These are phyloP conservation scores for Sitta carolinensis DNA, from an alignment of 2,797 vertebrate genomes.

Conservation along the genomic window DNA sequence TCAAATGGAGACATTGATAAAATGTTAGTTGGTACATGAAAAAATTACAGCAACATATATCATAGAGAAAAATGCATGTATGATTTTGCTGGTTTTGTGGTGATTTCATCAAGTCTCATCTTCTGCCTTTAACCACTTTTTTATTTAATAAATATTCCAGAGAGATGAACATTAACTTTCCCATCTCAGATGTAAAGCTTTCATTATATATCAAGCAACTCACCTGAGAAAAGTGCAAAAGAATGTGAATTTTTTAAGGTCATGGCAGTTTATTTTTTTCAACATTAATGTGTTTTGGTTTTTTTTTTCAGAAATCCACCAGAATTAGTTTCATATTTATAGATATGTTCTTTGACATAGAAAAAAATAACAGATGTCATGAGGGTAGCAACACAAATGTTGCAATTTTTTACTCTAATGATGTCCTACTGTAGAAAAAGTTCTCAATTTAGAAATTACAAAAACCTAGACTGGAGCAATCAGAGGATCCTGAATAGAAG, in stretches of 20 bases:
- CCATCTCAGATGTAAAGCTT: neutral
- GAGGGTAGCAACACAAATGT: neutral
- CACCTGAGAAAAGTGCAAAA: neutral
- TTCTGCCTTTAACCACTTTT: neutral
- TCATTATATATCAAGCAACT: neutral
- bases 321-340: neutral
- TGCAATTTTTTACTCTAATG: neutral
- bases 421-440: neutral
- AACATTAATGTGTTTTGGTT: neutral
- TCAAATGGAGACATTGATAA: neutral
- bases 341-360: neutral
- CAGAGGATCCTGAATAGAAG: neutral
- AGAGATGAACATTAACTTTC: neutral
- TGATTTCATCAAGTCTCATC: neutral
- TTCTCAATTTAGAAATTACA: neutral
- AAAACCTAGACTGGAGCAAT: neutral
- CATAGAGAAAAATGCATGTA: neutral
- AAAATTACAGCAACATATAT: neutral
- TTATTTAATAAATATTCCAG: neutral
- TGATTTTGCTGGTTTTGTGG: neutral
- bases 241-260: neutral
- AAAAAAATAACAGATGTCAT: neutral
- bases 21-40: neutral
- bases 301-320: neutral
- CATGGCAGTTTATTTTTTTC: neutral